A percentile compares a stretch with the other conserved stretches of the same genome.
Evolutionary conservation across 2,888 invertebrate genomes (phyloP).

Genomic region (Odontocerum albicorne): DNA sequence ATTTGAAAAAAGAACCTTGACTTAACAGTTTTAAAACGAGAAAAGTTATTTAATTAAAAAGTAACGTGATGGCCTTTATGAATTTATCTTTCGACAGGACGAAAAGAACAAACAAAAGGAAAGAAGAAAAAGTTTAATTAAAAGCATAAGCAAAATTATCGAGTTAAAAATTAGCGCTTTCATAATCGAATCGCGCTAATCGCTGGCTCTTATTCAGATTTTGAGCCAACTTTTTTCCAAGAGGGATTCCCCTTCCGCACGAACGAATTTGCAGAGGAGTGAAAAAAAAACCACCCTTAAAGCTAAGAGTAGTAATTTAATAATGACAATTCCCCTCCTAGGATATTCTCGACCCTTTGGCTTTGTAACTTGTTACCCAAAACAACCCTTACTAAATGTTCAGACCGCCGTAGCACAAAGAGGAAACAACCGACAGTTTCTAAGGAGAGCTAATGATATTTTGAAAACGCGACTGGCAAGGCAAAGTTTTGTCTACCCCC

Average conservation of each 20-base stretch:
- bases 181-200: too few species aligned
- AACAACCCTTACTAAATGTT: conserved; percentile 11
- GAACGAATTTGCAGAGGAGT: conserved; percentile 3
- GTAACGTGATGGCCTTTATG: too few species aligned
- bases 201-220: too few species aligned
- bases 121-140: too few species aligned
- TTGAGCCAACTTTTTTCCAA: neutral
- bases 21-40: too few species aligned
- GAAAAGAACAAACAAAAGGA: too few species aligned
- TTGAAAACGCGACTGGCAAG: conserved; percentile 31
- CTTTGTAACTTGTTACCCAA: conserved; percentile 14
- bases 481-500: conserved; percentile 21
- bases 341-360: conserved; percentile 4
- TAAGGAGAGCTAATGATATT: conserved; percentile 34
- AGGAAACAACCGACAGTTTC: conserved; percentile 11
- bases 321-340: conserved; percentile 21
- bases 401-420: conserved; percentile 12
- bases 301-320: conserved; percentile 20
- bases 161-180: too few species aligned
- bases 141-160: too few species aligned
- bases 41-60: too few species aligned
- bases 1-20: too few species aligned
- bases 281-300: conserved; percentile 12
- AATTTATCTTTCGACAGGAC: neutral
- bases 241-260: conserved; percentile 3